Evolutionary conservation across 2,888 invertebrate species (phyloP).

Genomic region (Chrysodeixis includens): DNA sequence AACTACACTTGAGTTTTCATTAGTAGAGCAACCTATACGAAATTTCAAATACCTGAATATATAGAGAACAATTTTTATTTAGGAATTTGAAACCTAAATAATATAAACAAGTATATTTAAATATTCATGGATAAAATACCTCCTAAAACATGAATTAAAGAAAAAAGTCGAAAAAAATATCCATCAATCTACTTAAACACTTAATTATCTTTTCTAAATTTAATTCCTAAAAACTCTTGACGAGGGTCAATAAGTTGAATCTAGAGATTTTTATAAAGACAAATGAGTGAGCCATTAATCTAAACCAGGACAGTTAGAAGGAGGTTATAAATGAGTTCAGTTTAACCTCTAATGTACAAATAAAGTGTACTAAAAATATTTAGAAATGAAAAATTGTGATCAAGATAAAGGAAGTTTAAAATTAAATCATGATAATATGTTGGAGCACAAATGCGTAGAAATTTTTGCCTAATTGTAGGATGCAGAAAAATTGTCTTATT

Average conservation of each 20-base stretch:
- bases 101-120: no score
- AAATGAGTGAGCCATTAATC: conserved; percentile 33
- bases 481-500: no score
- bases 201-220: background rate
- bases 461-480: no score
- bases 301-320: conserved; percentile 25
- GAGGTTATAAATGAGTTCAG: conserved; percentile 57
- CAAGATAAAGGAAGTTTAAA: background rate
- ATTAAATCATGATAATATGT: no score
- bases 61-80: no score
- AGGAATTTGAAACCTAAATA: no score
- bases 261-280: conserved; percentile 17
- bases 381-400: background rate
- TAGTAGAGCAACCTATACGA: no score
- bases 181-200: background rate
- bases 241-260: conserved; percentile 18
- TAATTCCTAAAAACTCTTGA: conserved; percentile 1
- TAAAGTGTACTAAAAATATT: conserved; percentile 28
- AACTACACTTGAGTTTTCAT: no score
- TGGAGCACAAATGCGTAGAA: no score
- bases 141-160: no score
- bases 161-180: background rate
- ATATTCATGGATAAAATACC: no score
- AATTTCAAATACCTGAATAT: no score
- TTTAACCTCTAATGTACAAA: conserved; percentile 41